phyloP scores from a whole-genome alignment of 2,113 vertebrate species.

The Gymnorhina tibicen region DNA sequence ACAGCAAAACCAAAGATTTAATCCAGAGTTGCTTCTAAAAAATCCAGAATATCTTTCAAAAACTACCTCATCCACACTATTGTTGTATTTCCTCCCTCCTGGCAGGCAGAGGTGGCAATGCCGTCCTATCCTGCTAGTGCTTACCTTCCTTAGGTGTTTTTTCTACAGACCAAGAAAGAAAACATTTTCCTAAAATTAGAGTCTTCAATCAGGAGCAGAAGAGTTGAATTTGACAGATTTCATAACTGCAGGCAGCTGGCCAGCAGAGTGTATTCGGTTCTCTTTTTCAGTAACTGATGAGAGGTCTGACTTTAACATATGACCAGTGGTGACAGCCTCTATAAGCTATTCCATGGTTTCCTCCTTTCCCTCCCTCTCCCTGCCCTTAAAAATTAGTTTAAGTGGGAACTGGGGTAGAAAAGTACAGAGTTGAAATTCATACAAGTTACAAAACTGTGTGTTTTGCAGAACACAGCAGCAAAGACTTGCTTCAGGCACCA shows the following conservation, averaged over 20 bases:
- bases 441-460: neutral
- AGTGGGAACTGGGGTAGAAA: neutral
- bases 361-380: neutral
- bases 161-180: neutral
- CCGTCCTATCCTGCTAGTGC: neutral
- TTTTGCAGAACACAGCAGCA: neutral
- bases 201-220: neutral
- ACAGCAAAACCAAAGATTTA: neutral
- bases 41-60: neutral
- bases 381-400: neutral
- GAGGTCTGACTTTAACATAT: neutral
- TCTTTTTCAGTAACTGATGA: neutral
- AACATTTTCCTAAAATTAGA: neutral
- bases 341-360: neutral
- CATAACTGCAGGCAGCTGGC: neutral
- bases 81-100: neutral
- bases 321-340: neutral
- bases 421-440: neutral
- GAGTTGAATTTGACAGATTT: neutral
- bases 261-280: neutral
- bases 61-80: neutral
- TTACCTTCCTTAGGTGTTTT: neutral
- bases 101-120: neutral
- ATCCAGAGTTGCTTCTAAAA: neutral
- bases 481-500: neutral